Percentiles rank a stretch among this genome's conserved stretches.
Conservation (phyloP, 2,113 vertebrate species). For the Atlantisia rogersi region DNA sequence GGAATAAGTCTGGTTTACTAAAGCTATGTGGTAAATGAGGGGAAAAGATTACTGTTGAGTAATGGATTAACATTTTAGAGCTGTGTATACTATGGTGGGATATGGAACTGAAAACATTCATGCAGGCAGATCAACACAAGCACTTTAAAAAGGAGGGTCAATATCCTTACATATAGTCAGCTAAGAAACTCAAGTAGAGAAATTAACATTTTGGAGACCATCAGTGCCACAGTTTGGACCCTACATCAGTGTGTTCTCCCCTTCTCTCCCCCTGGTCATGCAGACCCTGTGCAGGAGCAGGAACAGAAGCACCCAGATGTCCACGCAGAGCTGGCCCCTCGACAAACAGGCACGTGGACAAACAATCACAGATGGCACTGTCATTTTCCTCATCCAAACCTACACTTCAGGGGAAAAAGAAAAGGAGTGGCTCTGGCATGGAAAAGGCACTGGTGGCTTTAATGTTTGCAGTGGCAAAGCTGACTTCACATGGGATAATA, state of each 20-base stretch:
- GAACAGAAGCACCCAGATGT: neutral
- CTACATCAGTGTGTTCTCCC: neutral
- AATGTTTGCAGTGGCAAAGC: neutral
- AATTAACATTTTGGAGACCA: neutral
- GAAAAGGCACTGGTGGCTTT: neutral
- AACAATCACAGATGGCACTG: neutral
- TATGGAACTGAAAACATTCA: neutral
- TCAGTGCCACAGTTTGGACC: neutral
- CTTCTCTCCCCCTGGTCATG: neutral
- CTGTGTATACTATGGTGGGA: neutral
- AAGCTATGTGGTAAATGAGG: neutral
- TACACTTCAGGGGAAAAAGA: neutral
- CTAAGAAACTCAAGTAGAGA: neutral
- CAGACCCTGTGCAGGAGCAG: fast-evolving
- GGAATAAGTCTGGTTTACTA: slow-evolving; percentile 3
- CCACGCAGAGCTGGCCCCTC: neutral
- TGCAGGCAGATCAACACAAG: neutral
- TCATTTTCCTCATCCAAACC: neutral
- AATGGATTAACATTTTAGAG: neutral
- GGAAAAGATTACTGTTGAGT: slow-evolving; percentile 21
- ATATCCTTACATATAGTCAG: neutral
- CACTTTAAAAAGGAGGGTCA: neutral
- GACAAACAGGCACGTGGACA: neutral
- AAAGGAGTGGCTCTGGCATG: neutral
- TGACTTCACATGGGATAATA: neutral